Evolutionary conservation across 2,113 vertebrate genomes (phyloP).

Genomic region (Gobiocypris rarus): DNA sequence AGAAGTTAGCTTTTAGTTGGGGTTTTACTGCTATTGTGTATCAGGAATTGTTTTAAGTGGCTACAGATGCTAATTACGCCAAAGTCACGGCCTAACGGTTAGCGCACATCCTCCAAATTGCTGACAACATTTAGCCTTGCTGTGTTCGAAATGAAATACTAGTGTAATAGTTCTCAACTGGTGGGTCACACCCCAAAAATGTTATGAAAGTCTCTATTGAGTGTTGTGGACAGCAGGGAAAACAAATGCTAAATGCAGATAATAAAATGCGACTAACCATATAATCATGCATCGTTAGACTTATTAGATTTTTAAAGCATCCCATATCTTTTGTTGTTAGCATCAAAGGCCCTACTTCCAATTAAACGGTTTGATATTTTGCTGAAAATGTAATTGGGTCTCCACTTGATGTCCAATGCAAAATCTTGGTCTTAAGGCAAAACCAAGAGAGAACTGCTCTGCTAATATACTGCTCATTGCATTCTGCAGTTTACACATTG

Average conservation of each 20-base stretch:
- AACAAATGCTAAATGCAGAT: not conserved
- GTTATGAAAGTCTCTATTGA: not conserved
- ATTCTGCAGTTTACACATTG: not conserved
- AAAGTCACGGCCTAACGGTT: constrained; percentile 6
- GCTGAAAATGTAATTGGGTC: not conserved
- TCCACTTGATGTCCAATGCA: not conserved
- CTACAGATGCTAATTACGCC: not conserved
- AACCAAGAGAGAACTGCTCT: not conserved
- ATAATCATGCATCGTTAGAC: not conserved
- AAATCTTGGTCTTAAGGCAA: not conserved
- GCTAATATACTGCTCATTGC: no score
- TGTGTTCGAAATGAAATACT: not conserved
- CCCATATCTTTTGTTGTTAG: constrained; percentile 4
- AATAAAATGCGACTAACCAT: constrained; percentile 3
- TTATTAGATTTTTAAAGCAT: constrained; percentile 11
- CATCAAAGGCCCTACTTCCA: not conserved
- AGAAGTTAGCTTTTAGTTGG: constrained; percentile 1
- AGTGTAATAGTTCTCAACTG: constrained; percentile 4
- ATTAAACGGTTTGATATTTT: not conserved
- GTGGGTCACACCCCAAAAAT: not conserved
- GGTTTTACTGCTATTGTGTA: constrained; percentile 10
- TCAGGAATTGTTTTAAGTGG: constrained; percentile 6
- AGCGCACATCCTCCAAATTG: not conserved
- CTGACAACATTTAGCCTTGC: not conserved
- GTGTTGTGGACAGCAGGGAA: not conserved